Evolutionary conservation across 2,113 vertebrate genomes (phyloP), one percentile per base, ranked within the genome.

Genomic region (Sylvia atricapilla): DNA sequence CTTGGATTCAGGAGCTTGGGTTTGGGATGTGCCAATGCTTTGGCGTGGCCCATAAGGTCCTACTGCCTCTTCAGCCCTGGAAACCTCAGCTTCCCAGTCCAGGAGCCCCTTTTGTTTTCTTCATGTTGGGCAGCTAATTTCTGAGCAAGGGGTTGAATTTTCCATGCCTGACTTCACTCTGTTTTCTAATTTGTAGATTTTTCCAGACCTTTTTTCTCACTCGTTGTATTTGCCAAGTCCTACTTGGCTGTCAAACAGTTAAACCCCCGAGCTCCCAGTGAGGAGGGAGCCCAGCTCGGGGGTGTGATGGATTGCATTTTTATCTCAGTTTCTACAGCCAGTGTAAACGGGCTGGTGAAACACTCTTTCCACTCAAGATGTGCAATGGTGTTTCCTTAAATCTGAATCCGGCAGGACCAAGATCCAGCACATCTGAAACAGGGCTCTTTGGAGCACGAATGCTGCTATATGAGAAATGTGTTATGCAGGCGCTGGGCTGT

Each of bases 381-480:
- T 88, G 72, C 21, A 3, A 2, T 50, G 75, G 53, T 86, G 94
- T 94, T 93, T 88, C 92, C 93, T 96, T 94, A 90, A 93, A 86
- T 84, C 79, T 87, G 84, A 81, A 88, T 93, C 87, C 21, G 18
- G 17, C 80, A 87, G 94, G 64, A 89, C 82, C 78, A 43, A 66
- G 82, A 92, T 79, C 83, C 82, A 90, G 63, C 79, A 39, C 85
- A 89, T 95, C 93, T 92, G 91, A 95, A 93, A 68, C 44, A 28
- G 81, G 88, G 87, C 75, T 87, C 86, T 96, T 94, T 84, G 93
- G 91, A 93, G 69, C 80, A 94, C 80, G 85, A 94, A 74, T 62
- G 63, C 88, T 95, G 87, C 94, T 94, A 81, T 82, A 94, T 94
- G 96, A 96, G 95, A 91, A 89, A 95, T 85, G 52, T 55, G 84